Percentiles rank a stretch among this genome's conserved stretches.
These are phyloP conservation scores for Drosophila borborema DNA, from an alignment of 2,888 invertebrate species.

Conservation along the genomic window DNA sequence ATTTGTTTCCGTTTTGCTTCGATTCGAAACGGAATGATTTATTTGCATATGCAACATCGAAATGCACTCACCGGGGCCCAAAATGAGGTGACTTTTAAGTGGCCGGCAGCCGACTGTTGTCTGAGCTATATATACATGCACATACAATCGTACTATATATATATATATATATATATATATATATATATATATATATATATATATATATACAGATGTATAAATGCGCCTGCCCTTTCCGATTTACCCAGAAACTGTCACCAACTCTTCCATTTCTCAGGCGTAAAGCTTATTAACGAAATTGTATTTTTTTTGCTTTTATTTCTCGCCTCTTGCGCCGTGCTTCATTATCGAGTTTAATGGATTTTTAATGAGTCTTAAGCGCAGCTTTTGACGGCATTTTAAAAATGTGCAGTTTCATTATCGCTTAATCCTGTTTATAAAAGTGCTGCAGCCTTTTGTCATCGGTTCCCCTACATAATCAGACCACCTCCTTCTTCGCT, in stretches of 20 bases:
- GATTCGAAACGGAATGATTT: slow-evolving; percentile 61
- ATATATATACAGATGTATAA: slow-evolving; percentile 10
- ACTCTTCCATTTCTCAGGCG: slow-evolving; percentile 70
- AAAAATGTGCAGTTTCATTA: slow-evolving; percentile 69
- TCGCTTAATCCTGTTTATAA: slow-evolving; percentile 71
- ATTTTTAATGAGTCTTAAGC: slow-evolving; percentile 76
- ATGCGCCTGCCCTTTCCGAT: slow-evolving; percentile 3
- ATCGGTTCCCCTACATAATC: not conserved
- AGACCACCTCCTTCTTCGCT: no score
- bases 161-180: not conserved
- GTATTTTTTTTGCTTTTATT: slow-evolving; percentile 49
- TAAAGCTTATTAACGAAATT: slow-evolving; percentile 74
- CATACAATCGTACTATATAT: not conserved
- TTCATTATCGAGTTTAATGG: slow-evolving; percentile 72
- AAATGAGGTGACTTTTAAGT: slow-evolving; percentile 71
- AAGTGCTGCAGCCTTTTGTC: slow-evolving; percentile 14
- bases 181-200: slow-evolving; percentile 6
- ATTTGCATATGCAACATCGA: slow-evolving; percentile 79
- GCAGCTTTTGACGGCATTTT: slow-evolving; percentile 72
- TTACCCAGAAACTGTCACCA: slow-evolving; percentile 66
- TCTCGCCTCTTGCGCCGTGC: slow-evolving; percentile 2
- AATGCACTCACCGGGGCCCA: slow-evolving; percentile 68
- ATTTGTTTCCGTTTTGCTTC: slow-evolving; percentile 19
- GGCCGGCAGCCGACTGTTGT: slow-evolving; percentile 60
- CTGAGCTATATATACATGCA: slow-evolving; percentile 9